Conservation (phyloP, 1,140 invertebrate species). For the Drosophila quadrilineata region DNA sequence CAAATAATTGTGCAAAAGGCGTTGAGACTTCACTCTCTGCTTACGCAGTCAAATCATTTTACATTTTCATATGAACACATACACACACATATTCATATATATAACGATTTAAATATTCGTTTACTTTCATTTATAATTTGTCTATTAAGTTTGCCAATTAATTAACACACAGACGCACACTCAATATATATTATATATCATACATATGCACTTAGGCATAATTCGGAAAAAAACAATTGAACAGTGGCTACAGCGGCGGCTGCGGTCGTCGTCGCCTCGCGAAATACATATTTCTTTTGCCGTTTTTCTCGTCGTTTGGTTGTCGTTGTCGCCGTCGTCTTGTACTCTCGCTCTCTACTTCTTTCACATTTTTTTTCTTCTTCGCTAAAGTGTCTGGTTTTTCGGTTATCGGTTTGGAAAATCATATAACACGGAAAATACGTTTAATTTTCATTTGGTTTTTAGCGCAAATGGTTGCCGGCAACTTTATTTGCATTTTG, state of each 20-base stretch:
- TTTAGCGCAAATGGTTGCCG: slow-evolving; percentile 49
- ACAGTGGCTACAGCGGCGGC: slow-evolving; percentile 62
- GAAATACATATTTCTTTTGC: slow-evolving; percentile 81
- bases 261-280: slow-evolving; percentile 62
- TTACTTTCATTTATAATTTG: slow-evolving; percentile 37
- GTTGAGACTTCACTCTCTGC: slow-evolving; percentile 25
- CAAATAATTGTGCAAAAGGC: slow-evolving; percentile 39
- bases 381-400: slow-evolving; percentile 72
- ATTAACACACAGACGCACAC: slow-evolving; percentile 49
- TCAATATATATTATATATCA: slow-evolving; percentile 16
- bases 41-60: slow-evolving; percentile 8
- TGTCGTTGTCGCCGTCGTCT: slow-evolving; percentile 52
- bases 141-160: slow-evolving; percentile 55
- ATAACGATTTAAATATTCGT: slow-evolving; percentile 30
- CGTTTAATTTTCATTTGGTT: slow-evolving; percentile 41
- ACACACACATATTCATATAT: too few relatives aligned
- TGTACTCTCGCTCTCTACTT: slow-evolving; percentile 68
- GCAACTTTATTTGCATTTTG: slow-evolving; percentile 50
- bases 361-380: slow-evolving; percentile 76
- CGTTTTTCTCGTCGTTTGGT: slow-evolving; percentile 69
- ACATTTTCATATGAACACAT: too few relatives aligned
- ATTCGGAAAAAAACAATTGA: slow-evolving; percentile 69
- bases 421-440: slow-evolving; percentile 65
- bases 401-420: slow-evolving; percentile 52
- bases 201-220: slow-evolving; percentile 57